Evolutionary conservation across 2,113 vertebrate genomes (phyloP).

Genomic region (Canis aureus): DNA sequence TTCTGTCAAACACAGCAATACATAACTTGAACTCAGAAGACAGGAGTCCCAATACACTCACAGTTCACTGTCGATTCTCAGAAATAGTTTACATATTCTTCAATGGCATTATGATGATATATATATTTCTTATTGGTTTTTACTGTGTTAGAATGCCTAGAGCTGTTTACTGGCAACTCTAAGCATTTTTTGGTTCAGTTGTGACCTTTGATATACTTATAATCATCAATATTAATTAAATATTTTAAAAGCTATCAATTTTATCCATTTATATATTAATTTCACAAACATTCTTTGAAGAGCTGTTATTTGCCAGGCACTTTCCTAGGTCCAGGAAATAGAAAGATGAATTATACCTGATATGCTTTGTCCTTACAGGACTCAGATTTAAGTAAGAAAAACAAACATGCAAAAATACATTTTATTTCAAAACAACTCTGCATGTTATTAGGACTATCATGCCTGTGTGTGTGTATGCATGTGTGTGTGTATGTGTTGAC

Average conservation of each 20-base stretch:
- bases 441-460: neutral
- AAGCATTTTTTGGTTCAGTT: neutral
- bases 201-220: neutral
- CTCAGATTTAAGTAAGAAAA: neutral
- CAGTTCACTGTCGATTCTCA: neutral
- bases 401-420: neutral
- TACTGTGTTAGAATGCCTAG: neutral
- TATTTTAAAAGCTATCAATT: neutral
- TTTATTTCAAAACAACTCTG: neutral
- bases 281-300: neutral
- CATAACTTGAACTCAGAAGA: neutral
- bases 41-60: neutral
- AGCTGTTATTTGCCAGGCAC: neutral
- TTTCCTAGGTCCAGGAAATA: neutral
- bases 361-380: neutral
- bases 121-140: neutral
- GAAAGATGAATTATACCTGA: neutral
- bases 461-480: neutral
- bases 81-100: neutral
- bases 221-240: neutral
- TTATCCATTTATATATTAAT: neutral
- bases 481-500: neutral
- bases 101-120: neutral
- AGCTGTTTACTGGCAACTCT: neutral
- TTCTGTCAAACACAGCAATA: neutral